Percentiles rank a stretch among this genome's conserved stretches.
phyloP scores from a whole-genome alignment of 1,140 invertebrate species.

The Hycleus phaleratus region DNA sequence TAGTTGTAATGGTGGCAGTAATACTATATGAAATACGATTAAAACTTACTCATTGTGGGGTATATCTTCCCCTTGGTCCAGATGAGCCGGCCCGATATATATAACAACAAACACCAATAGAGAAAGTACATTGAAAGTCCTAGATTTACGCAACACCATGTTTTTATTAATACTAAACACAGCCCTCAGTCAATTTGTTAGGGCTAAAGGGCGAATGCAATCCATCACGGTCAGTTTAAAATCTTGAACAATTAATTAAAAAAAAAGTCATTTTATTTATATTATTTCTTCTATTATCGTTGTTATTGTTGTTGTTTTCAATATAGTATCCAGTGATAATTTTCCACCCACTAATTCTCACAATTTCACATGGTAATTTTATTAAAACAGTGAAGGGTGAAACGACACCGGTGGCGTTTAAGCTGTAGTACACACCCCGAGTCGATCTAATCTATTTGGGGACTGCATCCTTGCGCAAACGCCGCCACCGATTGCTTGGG shows the following conservation, averaged over 20 bases:
- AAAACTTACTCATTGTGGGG: slow-evolving; percentile 72
- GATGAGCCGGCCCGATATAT: slow-evolving; percentile 29
- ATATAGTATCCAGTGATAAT: too few species aligned
- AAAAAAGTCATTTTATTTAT: too few species aligned
- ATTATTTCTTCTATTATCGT: too few species aligned
- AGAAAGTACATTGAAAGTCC: slow-evolving; percentile 19
- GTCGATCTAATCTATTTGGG: slow-evolving; percentile 27
- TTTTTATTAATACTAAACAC: slow-evolving; percentile 16
- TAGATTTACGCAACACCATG: slow-evolving; percentile 23
- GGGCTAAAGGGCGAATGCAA: slow-evolving; percentile 6
- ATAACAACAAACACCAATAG: slow-evolving; percentile 21
- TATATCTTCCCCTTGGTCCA: slow-evolving; percentile 73
- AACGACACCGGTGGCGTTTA: slow-evolving; percentile 22
- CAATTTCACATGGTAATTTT: slow-evolving; percentile 21
- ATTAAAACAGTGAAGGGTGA: slow-evolving; percentile 18
- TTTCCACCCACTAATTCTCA: too few species aligned
- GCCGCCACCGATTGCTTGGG: slow-evolving; percentile 18
- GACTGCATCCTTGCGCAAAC: slow-evolving; percentile 23
- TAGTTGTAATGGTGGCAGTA: background rate
- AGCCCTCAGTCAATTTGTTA: slow-evolving; percentile 17
- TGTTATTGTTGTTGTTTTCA: background rate
- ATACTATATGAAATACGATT: too few species aligned
- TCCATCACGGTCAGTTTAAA: slow-evolving; percentile 9
- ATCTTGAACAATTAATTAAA: too few species aligned
- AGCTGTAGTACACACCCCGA: slow-evolving; percentile 36